Evolutionary conservation across 53 echinoderm and acorn worm genomes (phyloP).

Genomic region (Holothuria scabra): DNA sequence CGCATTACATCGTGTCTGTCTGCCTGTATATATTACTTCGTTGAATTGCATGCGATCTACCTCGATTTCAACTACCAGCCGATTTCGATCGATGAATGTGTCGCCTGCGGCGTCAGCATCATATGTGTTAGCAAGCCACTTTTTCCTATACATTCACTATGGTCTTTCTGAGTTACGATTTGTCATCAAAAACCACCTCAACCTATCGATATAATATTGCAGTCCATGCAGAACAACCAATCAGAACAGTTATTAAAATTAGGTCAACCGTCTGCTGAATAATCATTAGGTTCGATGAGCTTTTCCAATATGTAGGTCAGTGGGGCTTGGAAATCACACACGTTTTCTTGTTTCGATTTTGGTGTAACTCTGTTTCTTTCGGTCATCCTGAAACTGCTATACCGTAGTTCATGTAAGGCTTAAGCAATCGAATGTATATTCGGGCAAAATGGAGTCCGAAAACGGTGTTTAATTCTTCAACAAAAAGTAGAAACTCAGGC

Average conservation of each 20-base stretch:
- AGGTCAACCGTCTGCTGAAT: constrained; percentile 46
- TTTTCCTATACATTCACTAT: no score
- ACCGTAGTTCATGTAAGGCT: neutral
- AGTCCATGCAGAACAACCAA: neutral
- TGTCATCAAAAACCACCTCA: no score
- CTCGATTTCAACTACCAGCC: no score
- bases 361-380: constrained; percentile 9
- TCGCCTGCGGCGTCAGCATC: no score
- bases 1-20: no score
- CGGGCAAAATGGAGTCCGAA: neutral
- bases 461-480: neutral
- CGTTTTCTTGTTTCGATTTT: constrained; percentile 41
- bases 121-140: no score
- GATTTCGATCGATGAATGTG: no score
- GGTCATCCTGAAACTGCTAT: constrained; percentile 1
- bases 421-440: neutral
- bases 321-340: constrained; percentile 38
- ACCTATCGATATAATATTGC: no score
- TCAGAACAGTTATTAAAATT: constrained; percentile 48
- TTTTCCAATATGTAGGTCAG: constrained; percentile 47
- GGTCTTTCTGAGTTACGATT: no score
- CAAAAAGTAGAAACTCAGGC: neutral
- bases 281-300: constrained; percentile 46
- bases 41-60: no score
- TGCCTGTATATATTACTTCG: no score